Percentiles rank a stretch among this genome's conserved stretches.
These are phyloP conservation scores for Pipistrellus kuhlii DNA, from an alignment of 2,797 vertebrate species.

Conservation along the genomic window DNA sequence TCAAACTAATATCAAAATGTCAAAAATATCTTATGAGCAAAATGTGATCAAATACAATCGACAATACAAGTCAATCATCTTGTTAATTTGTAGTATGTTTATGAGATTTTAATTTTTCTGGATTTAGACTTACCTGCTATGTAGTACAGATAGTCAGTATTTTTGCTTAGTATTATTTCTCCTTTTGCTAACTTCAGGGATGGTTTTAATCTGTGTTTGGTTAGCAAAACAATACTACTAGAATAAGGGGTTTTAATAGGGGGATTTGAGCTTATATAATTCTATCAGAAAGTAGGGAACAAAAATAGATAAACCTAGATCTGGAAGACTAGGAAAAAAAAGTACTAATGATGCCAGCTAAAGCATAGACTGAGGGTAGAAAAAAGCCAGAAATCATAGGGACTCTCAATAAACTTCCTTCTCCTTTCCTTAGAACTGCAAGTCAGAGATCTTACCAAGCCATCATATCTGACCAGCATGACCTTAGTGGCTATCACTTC, in stretches of 20 bases:
- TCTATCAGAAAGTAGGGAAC: background rate
- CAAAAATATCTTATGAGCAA: constrained; percentile 81
- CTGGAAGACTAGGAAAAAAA: background rate
- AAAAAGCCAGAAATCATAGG: background rate
- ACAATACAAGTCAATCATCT: constrained; percentile 78
- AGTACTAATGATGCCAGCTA: background rate
- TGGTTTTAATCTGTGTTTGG: constrained; percentile 4
- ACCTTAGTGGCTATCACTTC: background rate
- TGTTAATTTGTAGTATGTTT: constrained; percentile 76
- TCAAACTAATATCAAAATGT: constrained; percentile 66
- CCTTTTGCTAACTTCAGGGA: background rate
- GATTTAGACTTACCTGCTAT: constrained; percentile 61
- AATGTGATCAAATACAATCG: constrained; percentile 77
- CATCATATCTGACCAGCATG: background rate
- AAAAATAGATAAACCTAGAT: background rate
- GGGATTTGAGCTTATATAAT: background rate
- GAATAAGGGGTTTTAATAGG: background rate
- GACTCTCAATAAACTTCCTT: background rate
- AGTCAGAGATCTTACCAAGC: background rate
- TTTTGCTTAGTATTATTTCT: constrained; percentile 16
- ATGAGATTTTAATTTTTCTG: constrained; percentile 74
- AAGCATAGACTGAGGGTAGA: background rate
- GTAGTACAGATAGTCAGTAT: background rate
- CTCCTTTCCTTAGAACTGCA: background rate
- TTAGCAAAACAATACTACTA: background rate